Conservation (phyloP, 2,888 invertebrate species). For the Hypolimnas misippus region DNA sequence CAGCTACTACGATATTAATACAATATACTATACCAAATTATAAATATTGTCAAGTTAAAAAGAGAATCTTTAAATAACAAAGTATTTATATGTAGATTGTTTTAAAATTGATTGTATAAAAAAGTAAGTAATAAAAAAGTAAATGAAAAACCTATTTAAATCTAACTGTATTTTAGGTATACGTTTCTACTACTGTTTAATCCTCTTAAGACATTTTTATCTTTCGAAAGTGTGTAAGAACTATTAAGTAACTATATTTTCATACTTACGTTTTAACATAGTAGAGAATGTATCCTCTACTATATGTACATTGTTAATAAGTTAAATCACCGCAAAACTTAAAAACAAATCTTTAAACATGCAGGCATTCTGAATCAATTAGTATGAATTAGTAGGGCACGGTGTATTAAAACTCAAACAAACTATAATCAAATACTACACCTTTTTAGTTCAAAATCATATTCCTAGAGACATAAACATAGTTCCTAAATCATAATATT, state of each 20-base stretch:
- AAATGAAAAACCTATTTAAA: too few species aligned
- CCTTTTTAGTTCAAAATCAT: background rate
- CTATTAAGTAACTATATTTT: background rate
- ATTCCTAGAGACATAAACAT: background rate
- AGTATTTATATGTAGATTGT: too few species aligned
- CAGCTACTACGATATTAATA: background rate
- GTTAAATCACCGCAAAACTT: conserved; percentile 10
- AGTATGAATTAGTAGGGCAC: conserved; percentile 50
- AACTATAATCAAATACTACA: conserved; percentile 31
- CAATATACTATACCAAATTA: too few species aligned
- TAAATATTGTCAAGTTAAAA: too few species aligned
- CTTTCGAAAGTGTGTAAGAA: too few species aligned
- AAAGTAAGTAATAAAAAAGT: too few species aligned
- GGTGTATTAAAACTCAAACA: conserved; percentile 47
- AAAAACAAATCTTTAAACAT: conserved; percentile 32
- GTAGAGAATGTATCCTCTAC: too few species aligned
- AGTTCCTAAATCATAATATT: background rate
- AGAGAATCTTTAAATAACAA: too few species aligned
- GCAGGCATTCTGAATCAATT: conserved; percentile 49
- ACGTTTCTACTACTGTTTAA: too few species aligned
- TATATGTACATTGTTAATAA: conserved; percentile 6
- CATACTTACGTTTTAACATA: conserved; percentile 42
- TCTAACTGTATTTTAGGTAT: too few species aligned
- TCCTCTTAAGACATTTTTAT: too few species aligned
- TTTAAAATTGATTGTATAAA: too few species aligned